Percentiles rank a stretch among this genome's conserved stretches.
phyloP scores from a whole-genome alignment of 2,113 vertebrate species.

The Myotis lucifugus region DNA sequence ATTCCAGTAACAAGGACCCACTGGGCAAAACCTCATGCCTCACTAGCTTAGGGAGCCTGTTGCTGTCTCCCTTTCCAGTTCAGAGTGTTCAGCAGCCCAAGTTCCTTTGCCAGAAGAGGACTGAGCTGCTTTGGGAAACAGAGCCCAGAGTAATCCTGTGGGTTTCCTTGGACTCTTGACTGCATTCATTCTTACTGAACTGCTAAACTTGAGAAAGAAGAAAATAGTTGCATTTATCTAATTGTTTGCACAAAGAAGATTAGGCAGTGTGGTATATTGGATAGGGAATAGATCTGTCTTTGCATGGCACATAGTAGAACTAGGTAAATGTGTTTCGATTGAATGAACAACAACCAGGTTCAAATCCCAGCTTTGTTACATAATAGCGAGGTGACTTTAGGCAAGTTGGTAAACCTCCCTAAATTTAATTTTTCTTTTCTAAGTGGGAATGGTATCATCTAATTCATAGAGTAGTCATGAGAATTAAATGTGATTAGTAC shows the following conservation, averaged over 20 bases:
- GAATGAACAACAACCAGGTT: background rate
- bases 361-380: conserved; percentile 40
- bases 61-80: background rate
- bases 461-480: background rate
- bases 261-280: background rate
- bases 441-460: background rate
- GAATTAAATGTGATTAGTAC: conserved; percentile 51
- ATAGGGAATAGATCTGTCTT: conserved; percentile 15
- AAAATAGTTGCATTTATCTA: conserved; percentile 47
- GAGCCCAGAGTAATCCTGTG: background rate
- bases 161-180: conserved; percentile 33
- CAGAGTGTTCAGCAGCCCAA: background rate
- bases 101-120: conserved; percentile 30
- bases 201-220: conserved; percentile 50
- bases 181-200: conserved; percentile 45
- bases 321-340: background rate
- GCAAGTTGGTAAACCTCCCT: background rate
- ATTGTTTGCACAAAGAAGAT: conserved; percentile 28
- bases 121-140: conserved; percentile 20
- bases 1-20: conserved; percentile 10
- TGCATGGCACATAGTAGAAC: background rate
- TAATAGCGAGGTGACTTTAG: conserved; percentile 37
- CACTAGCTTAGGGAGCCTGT: background rate
- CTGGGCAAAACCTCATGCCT: background rate
- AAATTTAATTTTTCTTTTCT: conserved; percentile 44